Conservation (phyloP, 2,797 vertebrate genomes). For the Peromyscus attwateri region DNA sequence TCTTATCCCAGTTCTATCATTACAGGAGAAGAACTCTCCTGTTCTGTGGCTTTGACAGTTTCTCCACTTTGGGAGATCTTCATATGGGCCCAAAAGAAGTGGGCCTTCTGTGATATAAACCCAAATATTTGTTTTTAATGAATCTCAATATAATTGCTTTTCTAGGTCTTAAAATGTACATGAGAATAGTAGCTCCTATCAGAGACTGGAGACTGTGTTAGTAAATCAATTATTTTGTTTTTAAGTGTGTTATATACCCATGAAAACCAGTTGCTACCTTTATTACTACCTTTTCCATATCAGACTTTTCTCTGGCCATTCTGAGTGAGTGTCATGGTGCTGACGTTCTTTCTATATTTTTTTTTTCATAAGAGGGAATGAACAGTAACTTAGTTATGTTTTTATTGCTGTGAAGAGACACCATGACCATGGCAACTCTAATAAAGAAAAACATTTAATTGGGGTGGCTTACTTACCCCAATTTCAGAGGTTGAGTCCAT, state of each 20-base stretch:
- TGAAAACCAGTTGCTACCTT: conserved; percentile 24
- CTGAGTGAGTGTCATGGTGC: neutral
- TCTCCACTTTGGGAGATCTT: neutral
- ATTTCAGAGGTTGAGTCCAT: too few species aligned
- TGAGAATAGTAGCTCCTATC: neutral
- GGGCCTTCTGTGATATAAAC: neutral
- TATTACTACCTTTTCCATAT: neutral
- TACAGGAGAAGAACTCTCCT: neutral
- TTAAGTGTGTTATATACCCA: neutral
- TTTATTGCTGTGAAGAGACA: too few species aligned
- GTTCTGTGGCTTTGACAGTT: neutral
- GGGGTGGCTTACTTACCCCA: too few species aligned
- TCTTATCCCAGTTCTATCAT: neutral
- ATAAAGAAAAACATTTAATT: too few species aligned
- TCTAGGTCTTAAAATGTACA: conserved; percentile 21
- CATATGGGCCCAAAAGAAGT: neutral
- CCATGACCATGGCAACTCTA: too few species aligned
- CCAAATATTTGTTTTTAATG: neutral
- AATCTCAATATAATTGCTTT: neutral
- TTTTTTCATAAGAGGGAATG: too few species aligned
- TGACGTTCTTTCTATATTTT: neutral
- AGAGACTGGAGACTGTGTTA: neutral
- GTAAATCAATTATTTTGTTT: neutral
- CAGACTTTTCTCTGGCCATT: conserved; percentile 12
- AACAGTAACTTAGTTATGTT: neutral